phyloP scores from a whole-genome alignment of 2,113 vertebrate species.

The Pyxicephalus adspersus region DNA sequence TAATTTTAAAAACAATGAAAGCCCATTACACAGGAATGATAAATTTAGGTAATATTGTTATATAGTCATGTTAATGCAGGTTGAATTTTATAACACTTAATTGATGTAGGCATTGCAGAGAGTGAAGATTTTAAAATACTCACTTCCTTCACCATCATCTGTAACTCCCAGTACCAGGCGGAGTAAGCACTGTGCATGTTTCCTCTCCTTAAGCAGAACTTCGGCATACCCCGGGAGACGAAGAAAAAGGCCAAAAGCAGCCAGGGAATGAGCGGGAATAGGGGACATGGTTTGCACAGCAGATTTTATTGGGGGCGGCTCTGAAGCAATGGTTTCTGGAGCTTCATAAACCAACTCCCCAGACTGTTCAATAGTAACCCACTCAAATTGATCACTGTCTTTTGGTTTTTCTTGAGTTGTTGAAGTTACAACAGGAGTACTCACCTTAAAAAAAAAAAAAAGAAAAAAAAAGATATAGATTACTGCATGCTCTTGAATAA shows the following conservation, averaged over 20 bases:
- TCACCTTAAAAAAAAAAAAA: conserved; percentile 79
- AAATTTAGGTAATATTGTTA: not conserved
- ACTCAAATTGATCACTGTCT: conserved; percentile 98
- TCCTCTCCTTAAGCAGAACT: conserved; percentile 96
- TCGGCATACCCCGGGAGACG: conserved; percentile 96
- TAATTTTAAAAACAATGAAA: conserved; percentile 13
- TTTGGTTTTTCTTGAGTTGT: conserved; percentile 94
- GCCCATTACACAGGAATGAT: not conserved
- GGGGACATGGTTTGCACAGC: conserved; percentile 96
- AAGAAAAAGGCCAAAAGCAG: conserved; percentile 96
- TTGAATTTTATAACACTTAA: not conserved
- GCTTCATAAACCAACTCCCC: conserved; percentile 96
- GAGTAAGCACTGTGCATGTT: conserved; percentile 97
- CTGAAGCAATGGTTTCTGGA: conserved; percentile 91
- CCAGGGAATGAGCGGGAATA: conserved; percentile 95
- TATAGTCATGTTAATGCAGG: not conserved
- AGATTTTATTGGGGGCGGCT: conserved; percentile 93
- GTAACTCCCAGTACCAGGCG: conserved; percentile 96
- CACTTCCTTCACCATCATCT: conserved; percentile 98
- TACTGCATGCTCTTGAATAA: no score
- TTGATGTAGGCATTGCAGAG: not conserved
- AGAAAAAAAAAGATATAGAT: no score
- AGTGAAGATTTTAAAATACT: conserved; percentile 67
- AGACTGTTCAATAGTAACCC: conserved; percentile 98
- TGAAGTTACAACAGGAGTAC: conserved; percentile 89